A percentile compares a stretch with the other conserved stretches of the same genome.
Evolutionary conservation across 2,797 vertebrate species (phyloP).

Genomic region (Danio jaintianensis): DNA sequence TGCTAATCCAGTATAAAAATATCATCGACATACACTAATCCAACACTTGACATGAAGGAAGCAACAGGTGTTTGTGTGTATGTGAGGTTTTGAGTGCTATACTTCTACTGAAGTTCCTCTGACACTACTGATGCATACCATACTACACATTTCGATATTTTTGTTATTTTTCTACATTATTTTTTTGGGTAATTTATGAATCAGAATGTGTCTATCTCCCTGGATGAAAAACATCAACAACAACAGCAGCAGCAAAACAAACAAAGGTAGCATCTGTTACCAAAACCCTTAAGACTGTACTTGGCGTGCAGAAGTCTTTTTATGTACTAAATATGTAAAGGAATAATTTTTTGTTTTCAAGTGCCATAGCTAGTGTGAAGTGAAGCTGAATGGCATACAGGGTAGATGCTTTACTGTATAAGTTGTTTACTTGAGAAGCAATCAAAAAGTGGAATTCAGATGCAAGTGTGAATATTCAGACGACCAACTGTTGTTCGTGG

Average conservation of each 20-base stretch:
- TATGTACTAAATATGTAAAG: conserved; percentile 63
- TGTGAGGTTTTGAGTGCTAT: background rate
- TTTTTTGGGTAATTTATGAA: conserved; percentile 75
- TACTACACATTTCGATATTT: conserved; percentile 71
- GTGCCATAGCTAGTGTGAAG: conserved; percentile 82
- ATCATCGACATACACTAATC: background rate
- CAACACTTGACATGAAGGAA: conserved; percentile 21
- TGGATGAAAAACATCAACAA: conserved; percentile 70
- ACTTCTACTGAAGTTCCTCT: conserved; percentile 57
- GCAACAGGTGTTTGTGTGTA: conserved; percentile 35
- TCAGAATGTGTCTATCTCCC: conserved; percentile 79
- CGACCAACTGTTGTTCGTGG: conserved; percentile 67
- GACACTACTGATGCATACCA: conserved; percentile 70
- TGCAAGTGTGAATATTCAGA: conserved; percentile 73
- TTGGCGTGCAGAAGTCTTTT: conserved; percentile 68
- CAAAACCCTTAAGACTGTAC: conserved; percentile 69
- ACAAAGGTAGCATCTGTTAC: conserved; percentile 79
- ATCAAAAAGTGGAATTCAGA: conserved; percentile 72
- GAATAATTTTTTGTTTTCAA: conserved; percentile 68
- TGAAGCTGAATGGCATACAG: conserved; percentile 70
- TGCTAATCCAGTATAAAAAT: background rate
- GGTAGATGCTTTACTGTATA: conserved; percentile 76
- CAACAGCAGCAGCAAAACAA: conserved; percentile 42
- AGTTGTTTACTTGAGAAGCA: conserved; percentile 78
- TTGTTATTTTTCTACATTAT: conserved; percentile 65